Evolutionary conservation across 2,888 invertebrate genomes (phyloP), one percentile per base, ranked within the genome.

Genomic region (Gnatocerus cornutus): DNA sequence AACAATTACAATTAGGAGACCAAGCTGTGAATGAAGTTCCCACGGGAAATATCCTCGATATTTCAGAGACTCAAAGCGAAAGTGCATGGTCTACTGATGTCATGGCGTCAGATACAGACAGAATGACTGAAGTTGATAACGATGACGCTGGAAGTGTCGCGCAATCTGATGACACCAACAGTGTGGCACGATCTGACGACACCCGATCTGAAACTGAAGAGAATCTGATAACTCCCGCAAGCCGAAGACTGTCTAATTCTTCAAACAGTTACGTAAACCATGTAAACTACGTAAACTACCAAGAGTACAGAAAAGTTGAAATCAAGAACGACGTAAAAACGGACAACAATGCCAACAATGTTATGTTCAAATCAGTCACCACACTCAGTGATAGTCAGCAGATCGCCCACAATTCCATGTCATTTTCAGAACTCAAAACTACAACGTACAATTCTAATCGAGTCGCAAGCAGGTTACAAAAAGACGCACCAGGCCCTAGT

Each of bases 41-140:
- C 1, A 56, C 62, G 8, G 77, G 74, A 80, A 76, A 74, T 66
- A 87, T 87, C 48, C 86, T 93, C 9, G 96, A 97, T 83, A 90
- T 92, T 10, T 93, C 94, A 0, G 97, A 98, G 82, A 96, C 98
- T 0, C 95, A 97, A 13, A 97, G 97, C 77, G 98, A 99, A 85
- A 91, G 92, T 58, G 97, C 97, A 0, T 99, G 99, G 99, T 97
- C 97, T 80, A 98, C 97, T 66, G 98, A 99, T 85, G 98, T 98
- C 10, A 86, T 97, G 48, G 93, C 94, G 0, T 97, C 96, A 1
- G 98, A 98, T 84, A 96, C 96, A 13, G 95, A 96, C 78, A 90
- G 97, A 66, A 88, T 97, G 78, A 94, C 94, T 0, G 97, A 98
- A 87, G 93, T 84, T 8, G 92, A 92, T 78, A 90, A 89, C 14